Evolutionary conservation across 2,888 invertebrate species (phyloP).

Genomic region (Nephrotoma guestfalica): DNA sequence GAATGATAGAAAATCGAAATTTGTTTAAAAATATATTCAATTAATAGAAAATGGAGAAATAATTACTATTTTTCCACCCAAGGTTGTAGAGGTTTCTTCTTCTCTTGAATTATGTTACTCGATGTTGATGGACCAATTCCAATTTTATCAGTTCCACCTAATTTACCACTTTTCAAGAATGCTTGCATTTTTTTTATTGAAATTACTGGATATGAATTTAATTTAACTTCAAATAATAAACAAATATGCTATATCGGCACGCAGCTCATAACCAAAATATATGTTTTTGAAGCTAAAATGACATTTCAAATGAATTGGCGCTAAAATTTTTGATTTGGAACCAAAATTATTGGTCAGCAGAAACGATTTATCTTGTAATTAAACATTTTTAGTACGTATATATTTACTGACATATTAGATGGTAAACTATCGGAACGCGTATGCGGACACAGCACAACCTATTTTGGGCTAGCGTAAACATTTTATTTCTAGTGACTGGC

Average conservation of each 20-base stretch:
- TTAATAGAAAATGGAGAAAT: not conserved
- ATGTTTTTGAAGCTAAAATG: not conserved
- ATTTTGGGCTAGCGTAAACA: not conserved
- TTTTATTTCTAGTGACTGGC: not conserved
- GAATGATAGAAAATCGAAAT: not conserved
- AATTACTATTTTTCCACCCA: slow-evolving; percentile 83
- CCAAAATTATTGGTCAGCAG: not conserved
- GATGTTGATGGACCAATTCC: slow-evolving; percentile 28
- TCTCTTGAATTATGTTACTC: slow-evolving; percentile 27
- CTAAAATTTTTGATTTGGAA: not conserved
- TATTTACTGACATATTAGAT: not conserved
- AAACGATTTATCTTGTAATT: too few relatives aligned
- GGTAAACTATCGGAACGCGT: not conserved
- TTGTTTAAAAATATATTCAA: not conserved
- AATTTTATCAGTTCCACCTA: slow-evolving; percentile 20
- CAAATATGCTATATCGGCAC: not conserved
- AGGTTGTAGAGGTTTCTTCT: slow-evolving; percentile 40
- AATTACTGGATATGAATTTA: not conserved
- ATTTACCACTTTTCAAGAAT: slow-evolving; percentile 68
- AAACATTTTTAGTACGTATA: too few relatives aligned
- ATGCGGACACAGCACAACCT: not conserved
- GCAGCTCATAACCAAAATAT: not conserved
- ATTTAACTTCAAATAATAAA: not conserved
- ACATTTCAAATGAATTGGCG: not conserved
- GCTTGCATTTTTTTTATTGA: slow-evolving; percentile 48